phyloP scores from a whole-genome alignment of 2,888 invertebrate species.

The Drosophila meridionalis region DNA sequence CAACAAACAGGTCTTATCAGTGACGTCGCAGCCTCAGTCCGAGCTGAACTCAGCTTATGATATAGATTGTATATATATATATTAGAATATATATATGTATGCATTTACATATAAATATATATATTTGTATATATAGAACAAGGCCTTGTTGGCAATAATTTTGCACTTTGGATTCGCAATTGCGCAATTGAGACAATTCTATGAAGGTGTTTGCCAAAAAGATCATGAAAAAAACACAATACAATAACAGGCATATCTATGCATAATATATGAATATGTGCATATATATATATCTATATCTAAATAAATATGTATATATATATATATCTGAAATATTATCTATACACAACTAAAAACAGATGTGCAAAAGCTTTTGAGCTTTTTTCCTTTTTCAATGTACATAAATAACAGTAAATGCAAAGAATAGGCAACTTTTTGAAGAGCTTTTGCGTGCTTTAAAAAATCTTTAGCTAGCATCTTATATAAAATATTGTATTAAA shows the following conservation, averaged over 20 bases:
- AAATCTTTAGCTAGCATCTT: too few species aligned
- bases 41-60: conserved; percentile 26
- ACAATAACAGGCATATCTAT: conserved; percentile 30
- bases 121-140: conserved; percentile 18
- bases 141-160: conserved; percentile 29
- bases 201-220: conserved; percentile 45
- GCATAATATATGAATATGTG: neutral
- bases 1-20: conserved; percentile 36
- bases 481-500: neutral
- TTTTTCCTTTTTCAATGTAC: neutral
- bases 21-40: conserved; percentile 34
- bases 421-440: neutral
- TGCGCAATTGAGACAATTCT: conserved; percentile 39
- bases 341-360: neutral
- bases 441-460: neutral
- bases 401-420: neutral
- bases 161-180: conserved; percentile 50
- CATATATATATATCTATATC: neutral
- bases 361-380: neutral
- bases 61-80: conserved; percentile 16
- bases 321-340: neutral
- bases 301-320: neutral
- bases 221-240: conserved; percentile 16
- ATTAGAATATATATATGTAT: conserved; percentile 2
- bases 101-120: neutral